Evolutionary conservation across 35 echinoderm and acorn worm genomes (phyloP).

Genomic region (Patiria miniata): DNA sequence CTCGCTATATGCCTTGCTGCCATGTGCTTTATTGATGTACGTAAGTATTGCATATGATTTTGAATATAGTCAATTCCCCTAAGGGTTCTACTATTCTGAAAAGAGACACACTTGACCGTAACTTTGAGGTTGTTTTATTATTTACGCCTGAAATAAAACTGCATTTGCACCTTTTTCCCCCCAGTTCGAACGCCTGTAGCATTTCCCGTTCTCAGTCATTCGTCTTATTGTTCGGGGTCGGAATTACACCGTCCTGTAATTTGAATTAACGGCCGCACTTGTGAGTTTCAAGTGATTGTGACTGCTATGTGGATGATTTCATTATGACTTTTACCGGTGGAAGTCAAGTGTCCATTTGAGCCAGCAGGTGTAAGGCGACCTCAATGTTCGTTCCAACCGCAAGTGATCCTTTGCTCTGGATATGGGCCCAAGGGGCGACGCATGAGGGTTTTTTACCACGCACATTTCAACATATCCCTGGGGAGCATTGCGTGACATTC

Average conservation of each 20-base stretch:
- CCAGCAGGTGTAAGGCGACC: background rate
- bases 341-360: conserved; percentile 12
- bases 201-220: background rate
- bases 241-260: background rate
- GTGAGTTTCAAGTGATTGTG: conserved; percentile 20
- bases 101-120: background rate
- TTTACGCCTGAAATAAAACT: background rate
- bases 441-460: too few relatives aligned
- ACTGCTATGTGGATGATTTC: background rate
- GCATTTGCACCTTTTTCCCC: background rate
- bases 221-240: background rate
- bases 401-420: too few relatives aligned
- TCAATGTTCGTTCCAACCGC: background rate
- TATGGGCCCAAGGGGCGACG: too few relatives aligned
- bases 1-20: background rate
- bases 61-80: background rate
- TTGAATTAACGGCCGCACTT: conserved; percentile 17
- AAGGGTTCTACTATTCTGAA: background rate
- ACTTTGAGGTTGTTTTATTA: background rate
- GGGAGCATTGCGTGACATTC: too few relatives aligned
- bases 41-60: background rate
- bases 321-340: conserved; percentile 9
- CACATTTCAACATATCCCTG: too few relatives aligned
- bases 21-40: background rate
- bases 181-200: background rate